phyloP scores from a whole-genome alignment of 2,113 vertebrate genomes.

The Embiotoca jacksoni region DNA sequence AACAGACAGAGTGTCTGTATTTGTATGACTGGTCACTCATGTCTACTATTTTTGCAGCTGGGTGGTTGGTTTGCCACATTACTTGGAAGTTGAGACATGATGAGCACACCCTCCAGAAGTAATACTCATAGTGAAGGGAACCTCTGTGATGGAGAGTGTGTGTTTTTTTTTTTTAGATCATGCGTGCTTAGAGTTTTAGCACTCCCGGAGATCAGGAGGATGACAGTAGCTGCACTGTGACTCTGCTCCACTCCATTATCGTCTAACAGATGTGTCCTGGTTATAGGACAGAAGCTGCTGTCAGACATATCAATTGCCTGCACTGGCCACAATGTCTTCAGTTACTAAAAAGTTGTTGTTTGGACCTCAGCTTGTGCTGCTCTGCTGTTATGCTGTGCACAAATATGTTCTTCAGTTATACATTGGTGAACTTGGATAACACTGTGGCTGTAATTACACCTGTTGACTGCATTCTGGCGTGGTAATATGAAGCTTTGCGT shows the following conservation, averaged over 20 bases:
- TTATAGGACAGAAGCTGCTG: slow-evolving; percentile 33
- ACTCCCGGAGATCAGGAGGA: slow-evolving; percentile 11
- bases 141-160: neutral
- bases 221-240: slow-evolving; percentile 21
- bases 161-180: slow-evolving; percentile 4
- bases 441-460: neutral
- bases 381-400: too few relatives aligned
- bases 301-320: slow-evolving; percentile 17
- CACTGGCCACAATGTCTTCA: neutral
- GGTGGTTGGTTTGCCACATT: slow-evolving; percentile 21
- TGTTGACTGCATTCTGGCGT: neutral
- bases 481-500: too few relatives aligned
- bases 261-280: slow-evolving; percentile 8
- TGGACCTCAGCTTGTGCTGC: too few relatives aligned
- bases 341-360: neutral
- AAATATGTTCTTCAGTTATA: too few relatives aligned
- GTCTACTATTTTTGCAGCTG: slow-evolving; percentile 1
- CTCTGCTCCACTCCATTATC: slow-evolving; percentile 29
- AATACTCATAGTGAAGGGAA: neutral
- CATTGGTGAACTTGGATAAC: neutral
- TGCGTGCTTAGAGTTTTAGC: slow-evolving; percentile 2
- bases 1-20: neutral
- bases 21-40: slow-evolving; percentile 4
- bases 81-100: slow-evolving; percentile 16
- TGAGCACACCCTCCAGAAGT: slow-evolving; percentile 6